Percentiles rank a stretch among this genome's conserved stretches.
phyloP scores from a whole-genome alignment of 2,888 invertebrate species.

The Meta bourneti region DNA sequence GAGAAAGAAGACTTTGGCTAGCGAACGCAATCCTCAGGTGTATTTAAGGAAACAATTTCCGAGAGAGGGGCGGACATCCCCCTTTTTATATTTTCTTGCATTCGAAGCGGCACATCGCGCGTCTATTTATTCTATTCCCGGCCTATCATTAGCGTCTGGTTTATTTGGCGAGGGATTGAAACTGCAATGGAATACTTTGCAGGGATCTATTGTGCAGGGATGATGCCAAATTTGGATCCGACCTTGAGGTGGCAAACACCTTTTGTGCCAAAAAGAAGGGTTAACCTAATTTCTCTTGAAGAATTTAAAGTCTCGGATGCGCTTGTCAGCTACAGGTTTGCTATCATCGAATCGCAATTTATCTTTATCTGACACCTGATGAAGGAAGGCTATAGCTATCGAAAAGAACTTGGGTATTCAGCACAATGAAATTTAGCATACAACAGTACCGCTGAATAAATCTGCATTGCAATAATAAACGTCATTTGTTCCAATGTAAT shows the following conservation, averaged over 20 bases:
- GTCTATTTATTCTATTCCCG: conserved; percentile 71
- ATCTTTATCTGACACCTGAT: too few relatives aligned
- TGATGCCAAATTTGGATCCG: conserved; percentile 67
- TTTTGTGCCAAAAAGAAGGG: conserved; percentile 66
- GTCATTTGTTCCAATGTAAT: too few relatives aligned
- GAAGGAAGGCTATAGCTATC: too few relatives aligned
- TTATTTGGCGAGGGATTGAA: conserved; percentile 65
- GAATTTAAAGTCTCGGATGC: conserved; percentile 36
- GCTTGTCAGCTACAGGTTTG: conserved; percentile 7
- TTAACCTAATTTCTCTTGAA: conserved; percentile 55
- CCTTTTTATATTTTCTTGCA: conserved; percentile 9
- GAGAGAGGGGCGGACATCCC: conserved; percentile 16
- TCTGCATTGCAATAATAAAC: too few relatives aligned
- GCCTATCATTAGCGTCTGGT: conserved; percentile 69
- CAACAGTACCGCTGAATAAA: too few relatives aligned
- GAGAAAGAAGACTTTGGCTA: conserved; percentile 26
- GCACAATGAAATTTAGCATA: too few relatives aligned
- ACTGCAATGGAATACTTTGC: conserved; percentile 50
- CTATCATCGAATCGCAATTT: neutral
- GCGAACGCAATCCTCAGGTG: conserved; percentile 24
- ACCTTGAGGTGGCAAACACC: conserved; percentile 47
- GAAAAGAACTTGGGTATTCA: too few relatives aligned
- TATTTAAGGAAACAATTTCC: conserved; percentile 71
- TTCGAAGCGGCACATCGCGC: conserved; percentile 15
- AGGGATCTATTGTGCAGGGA: conserved; percentile 39